Evolutionary conservation across 2,888 invertebrate species (phyloP).

Genomic region (Eupelmus urozonus): DNA sequence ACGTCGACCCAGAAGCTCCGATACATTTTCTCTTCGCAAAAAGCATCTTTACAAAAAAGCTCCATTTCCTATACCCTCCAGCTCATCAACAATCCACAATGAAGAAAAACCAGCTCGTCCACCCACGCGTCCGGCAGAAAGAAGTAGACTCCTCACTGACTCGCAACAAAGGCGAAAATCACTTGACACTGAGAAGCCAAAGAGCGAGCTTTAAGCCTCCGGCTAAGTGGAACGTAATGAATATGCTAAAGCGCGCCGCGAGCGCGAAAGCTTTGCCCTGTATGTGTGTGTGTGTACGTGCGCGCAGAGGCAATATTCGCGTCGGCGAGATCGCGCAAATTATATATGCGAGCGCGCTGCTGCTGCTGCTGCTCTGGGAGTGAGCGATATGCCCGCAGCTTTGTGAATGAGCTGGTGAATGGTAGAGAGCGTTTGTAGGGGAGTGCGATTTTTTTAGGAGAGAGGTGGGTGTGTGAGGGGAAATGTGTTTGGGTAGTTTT

Average conservation of each 20-base stretch:
- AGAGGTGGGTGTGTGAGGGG: too few relatives aligned
- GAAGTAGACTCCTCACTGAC: not conserved
- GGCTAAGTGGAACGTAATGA: constrained; percentile 74
- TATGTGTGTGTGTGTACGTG: constrained; percentile 64
- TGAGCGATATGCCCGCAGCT: constrained; percentile 37
- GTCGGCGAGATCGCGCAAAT: constrained; percentile 32
- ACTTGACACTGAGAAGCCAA: constrained; percentile 38
- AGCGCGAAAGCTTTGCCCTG: constrained; percentile 70
- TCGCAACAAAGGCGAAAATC: not conserved
- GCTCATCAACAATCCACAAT: not conserved
- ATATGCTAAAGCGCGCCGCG: constrained; percentile 74
- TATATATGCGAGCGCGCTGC: constrained; percentile 23
- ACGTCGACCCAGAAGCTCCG: too few relatives aligned
- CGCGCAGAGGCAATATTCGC: not conserved
- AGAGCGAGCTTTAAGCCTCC: constrained; percentile 65
- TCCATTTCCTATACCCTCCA: too few relatives aligned
- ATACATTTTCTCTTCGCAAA: too few relatives aligned
- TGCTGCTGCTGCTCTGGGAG: constrained; percentile 3
- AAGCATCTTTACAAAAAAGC: not conserved
- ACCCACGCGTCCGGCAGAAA: not conserved
- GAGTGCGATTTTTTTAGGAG: too few relatives aligned
- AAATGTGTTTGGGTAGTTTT: too few relatives aligned
- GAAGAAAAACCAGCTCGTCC: not conserved
- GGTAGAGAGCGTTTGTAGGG: too few relatives aligned
- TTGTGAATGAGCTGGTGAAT: constrained; percentile 36